phyloP scores from a whole-genome alignment of 2,888 invertebrate species.

The Trissolcus japonicus region DNA sequence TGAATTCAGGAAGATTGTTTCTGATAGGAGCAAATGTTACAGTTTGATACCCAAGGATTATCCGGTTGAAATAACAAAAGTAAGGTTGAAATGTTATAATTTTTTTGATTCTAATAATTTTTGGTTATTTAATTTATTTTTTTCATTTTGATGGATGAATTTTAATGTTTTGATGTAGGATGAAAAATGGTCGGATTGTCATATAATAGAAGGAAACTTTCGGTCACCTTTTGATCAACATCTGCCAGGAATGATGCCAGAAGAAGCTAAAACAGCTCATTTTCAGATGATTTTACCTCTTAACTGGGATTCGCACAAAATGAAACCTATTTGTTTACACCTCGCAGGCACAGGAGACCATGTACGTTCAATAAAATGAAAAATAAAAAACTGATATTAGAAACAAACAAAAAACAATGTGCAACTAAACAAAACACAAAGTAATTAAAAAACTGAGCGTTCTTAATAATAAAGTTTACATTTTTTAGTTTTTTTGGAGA shows the following conservation, averaged over 20 bases:
- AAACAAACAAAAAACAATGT: too few relatives aligned
- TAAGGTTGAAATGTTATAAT: constrained; percentile 71
- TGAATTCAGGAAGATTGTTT: constrained; percentile 91
- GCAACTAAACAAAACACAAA: background rate
- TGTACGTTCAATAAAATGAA: constrained; percentile 78
- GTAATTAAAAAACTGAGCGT: constrained; percentile 12
- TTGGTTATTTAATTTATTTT: background rate
- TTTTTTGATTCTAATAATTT: background rate
- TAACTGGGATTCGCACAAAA: constrained; percentile 83
- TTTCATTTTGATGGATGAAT: background rate
- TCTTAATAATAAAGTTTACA: background rate
- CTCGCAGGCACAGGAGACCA: constrained; percentile 99
- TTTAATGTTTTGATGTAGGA: constrained; percentile 77
- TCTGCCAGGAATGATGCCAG: constrained; percentile 91
- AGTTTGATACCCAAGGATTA: constrained; percentile 88
- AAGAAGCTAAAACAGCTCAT: constrained; percentile 88
- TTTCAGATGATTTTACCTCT: constrained; percentile 90
- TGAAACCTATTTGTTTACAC: constrained; percentile 93
- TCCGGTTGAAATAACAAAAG: constrained; percentile 91
- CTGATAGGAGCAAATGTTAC: constrained; percentile 88
- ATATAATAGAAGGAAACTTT: constrained; percentile 91
- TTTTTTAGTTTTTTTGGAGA: constrained; percentile 87
- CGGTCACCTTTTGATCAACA: constrained; percentile 87
- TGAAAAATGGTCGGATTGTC: constrained; percentile 84
- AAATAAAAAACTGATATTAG: constrained; percentile 2